Percentiles rank a stretch among this genome's conserved stretches.
These are phyloP conservation scores for Sebastes baramenuke DNA, from an alignment of 2,797 vertebrate species.

Conservation along the genomic window DNA sequence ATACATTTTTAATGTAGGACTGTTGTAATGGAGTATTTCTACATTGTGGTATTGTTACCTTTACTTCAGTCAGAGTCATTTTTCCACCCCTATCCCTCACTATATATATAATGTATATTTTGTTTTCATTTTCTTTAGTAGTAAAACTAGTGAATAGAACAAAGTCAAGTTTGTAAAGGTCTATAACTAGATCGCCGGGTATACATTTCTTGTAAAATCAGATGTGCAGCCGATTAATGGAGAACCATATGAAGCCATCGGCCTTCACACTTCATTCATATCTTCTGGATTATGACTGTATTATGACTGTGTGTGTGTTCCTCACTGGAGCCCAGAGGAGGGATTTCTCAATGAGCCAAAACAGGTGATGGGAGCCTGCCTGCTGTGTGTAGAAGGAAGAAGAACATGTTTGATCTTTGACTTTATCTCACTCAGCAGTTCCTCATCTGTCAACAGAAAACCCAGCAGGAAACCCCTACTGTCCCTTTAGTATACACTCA, in stretches of 20 bases:
- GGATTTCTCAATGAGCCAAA: conserved; percentile 1
- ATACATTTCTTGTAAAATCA: too few relatives aligned
- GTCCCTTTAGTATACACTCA: conserved; percentile 12
- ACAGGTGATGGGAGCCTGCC: conserved; percentile 11
- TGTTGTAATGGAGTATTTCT: too few relatives aligned
- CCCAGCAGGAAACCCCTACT: background rate
- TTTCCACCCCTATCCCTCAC: too few relatives aligned
- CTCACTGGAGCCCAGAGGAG: background rate
- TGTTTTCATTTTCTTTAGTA: too few relatives aligned
- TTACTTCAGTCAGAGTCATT: too few relatives aligned
- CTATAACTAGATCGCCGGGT: too few relatives aligned
- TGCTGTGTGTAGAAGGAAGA: background rate
- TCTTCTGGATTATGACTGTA: background rate
- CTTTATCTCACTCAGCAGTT: conserved; percentile 35
- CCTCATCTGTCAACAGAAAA: conserved; percentile 38
- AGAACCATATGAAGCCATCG: background rate
- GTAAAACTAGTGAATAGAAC: too few relatives aligned
- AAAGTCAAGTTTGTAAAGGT: too few relatives aligned
- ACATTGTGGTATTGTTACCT: too few relatives aligned
- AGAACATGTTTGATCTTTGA: conserved; percentile 23
- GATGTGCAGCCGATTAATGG: too few relatives aligned
- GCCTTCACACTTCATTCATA: background rate
- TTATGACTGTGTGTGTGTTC: background rate
- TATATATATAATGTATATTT: too few relatives aligned
- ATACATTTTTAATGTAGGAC: too few relatives aligned